phyloP scores from a whole-genome alignment of 2,113 vertebrate species.

The Phaethornis superciliosus region DNA sequence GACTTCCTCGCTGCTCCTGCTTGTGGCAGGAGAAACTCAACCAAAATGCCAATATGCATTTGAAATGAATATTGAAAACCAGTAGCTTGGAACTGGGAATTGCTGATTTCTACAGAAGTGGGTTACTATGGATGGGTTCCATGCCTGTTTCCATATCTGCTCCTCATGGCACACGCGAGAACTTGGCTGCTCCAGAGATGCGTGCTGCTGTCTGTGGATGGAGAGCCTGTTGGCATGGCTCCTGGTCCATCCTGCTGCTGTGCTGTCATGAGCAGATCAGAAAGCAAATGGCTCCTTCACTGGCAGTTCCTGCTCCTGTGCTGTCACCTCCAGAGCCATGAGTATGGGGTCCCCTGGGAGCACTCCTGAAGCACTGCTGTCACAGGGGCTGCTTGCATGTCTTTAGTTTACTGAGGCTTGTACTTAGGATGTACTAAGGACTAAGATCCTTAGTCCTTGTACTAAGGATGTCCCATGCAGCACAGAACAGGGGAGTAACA shows the following conservation, averaged over 20 bases:
- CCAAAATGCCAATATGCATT: neutral
- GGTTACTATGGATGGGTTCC: neutral
- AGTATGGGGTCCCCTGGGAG: neutral
- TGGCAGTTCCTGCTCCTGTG: neutral
- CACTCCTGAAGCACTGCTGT: neutral
- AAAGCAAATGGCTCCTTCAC: neutral
- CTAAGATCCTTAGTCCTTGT: too few species aligned
- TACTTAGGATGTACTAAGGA: too few species aligned
- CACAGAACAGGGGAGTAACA: neutral
- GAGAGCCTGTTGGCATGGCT: neutral
- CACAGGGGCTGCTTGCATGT: neutral
- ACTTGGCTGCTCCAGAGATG: fast-evolving
- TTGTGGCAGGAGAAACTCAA: neutral
- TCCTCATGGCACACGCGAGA: fast-evolving
- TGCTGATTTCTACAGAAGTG: neutral
- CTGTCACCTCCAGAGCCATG: neutral
- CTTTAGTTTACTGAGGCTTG: neutral
- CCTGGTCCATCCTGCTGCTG: neutral
- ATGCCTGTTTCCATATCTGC: neutral
- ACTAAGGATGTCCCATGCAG: neutral
- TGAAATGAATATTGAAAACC: too few species aligned
- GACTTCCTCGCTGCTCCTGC: neutral
- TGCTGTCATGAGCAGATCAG: neutral
- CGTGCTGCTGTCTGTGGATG: neutral
- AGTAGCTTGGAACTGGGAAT: neutral